These are phyloP conservation scores for Macropus fuliginosus DNA, from an alignment of 2,797 vertebrate genomes.

Conservation along the genomic window DNA sequence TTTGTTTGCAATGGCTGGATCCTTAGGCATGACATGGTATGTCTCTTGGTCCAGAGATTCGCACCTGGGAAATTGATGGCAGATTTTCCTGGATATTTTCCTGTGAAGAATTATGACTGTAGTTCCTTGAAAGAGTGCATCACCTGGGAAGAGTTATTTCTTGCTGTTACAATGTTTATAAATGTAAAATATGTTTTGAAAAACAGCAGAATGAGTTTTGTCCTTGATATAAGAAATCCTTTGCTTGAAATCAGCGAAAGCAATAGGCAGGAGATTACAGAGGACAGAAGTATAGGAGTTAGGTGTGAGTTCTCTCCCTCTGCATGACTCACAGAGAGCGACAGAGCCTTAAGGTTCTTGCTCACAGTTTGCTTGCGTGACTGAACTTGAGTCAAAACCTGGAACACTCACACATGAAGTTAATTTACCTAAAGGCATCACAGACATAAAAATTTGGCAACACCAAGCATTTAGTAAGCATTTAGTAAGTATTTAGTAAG, in stretches of 20 bases:
- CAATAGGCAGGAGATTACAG: conserved; percentile 17
- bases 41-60: neutral
- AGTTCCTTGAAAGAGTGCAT: neutral
- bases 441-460: neutral
- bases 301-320: neutral
- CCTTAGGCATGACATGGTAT: neutral
- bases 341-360: neutral
- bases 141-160: neutral
- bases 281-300: neutral
- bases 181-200: conserved; percentile 25
- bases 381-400: neutral
- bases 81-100: conserved; percentile 4
- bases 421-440: neutral
- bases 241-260: conserved; percentile 39
- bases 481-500: neutral
- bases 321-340: neutral
- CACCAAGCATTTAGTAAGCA: no score
- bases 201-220: conserved; percentile 13
- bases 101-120: neutral
- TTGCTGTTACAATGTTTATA: neutral
- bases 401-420: neutral
- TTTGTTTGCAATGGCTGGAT: conserved; percentile 11
- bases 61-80: neutral
- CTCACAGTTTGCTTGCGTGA: neutral
- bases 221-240: neutral